Conservation (phyloP, 1,140 invertebrate genomes). For the Drosophila nannoptera region DNA sequence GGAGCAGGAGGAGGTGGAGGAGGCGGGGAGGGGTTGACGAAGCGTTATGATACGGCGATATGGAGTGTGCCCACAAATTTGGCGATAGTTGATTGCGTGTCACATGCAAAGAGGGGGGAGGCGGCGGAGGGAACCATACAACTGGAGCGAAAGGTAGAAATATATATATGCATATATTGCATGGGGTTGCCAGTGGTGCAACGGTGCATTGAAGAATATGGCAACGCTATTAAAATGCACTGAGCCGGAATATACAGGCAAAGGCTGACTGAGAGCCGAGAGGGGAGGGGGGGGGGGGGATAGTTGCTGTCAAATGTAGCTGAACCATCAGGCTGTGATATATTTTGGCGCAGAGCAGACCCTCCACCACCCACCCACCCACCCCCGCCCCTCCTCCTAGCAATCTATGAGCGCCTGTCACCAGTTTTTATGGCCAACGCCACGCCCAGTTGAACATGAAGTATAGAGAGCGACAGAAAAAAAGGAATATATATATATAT, state of each 20-base stretch:
- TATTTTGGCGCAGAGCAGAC: slow-evolving; percentile 1
- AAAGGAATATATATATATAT: slow-evolving; percentile 6
- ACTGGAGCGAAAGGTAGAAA: slow-evolving; percentile 1
- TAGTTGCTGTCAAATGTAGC: slow-evolving; percentile 49
- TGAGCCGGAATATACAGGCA: slow-evolving; percentile 49
- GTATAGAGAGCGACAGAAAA: neutral
- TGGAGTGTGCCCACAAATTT: slow-evolving; percentile 40
- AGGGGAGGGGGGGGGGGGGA: too few species aligned
- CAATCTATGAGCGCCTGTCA: slow-evolving; percentile 64
- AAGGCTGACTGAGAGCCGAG: too few species aligned
- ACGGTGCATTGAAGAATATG: slow-evolving; percentile 33
- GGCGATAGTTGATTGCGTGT: slow-evolving; percentile 60
- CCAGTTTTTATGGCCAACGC: slow-evolving; percentile 53
- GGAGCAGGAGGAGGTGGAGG: neutral
- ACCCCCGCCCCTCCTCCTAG: too few species aligned
- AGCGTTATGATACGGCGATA: slow-evolving; percentile 23
- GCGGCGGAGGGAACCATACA: neutral
- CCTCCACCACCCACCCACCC: neutral
- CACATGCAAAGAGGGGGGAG: slow-evolving; percentile 49
- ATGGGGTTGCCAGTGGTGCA: slow-evolving; percentile 16
- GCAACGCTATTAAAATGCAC: slow-evolving; percentile 62
- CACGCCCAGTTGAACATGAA: slow-evolving; percentile 43
- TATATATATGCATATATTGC: slow-evolving; percentile 49
- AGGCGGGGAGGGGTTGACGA: neutral
- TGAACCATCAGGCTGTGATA: slow-evolving; percentile 49